phyloP scores from a whole-genome alignment of 2,113 vertebrate species.

The Mesocricetus auratus region DNA sequence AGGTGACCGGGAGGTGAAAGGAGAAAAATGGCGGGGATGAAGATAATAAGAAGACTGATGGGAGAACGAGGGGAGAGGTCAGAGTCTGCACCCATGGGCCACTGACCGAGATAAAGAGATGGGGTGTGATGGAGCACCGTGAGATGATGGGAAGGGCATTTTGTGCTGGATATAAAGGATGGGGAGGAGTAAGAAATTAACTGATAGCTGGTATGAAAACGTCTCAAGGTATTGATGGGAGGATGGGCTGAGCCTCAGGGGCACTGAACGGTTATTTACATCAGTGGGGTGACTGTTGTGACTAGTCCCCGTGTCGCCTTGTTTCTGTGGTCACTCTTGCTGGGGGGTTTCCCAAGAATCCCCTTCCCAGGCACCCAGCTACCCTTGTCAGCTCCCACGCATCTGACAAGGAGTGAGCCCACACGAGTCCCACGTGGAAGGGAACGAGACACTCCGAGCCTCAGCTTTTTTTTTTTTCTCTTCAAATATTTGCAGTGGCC shows the following conservation, averaged over 20 bases:
- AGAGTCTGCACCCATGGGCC: not conserved
- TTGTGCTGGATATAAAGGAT: not conserved
- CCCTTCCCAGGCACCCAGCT: not conserved
- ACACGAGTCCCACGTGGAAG: not conserved
- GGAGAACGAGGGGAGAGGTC: constrained; percentile 62
- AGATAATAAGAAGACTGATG: constrained; percentile 68
- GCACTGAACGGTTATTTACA: not conserved
- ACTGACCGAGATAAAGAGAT: not conserved
- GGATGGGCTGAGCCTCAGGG: not conserved
- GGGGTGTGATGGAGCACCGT: not conserved
- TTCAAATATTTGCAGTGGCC: constrained; percentile 75
- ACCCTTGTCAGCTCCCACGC: not conserved
- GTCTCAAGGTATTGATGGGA: not conserved
- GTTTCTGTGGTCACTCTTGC: not conserved
- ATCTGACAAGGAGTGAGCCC: not conserved
- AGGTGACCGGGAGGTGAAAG: constrained; percentile 78
- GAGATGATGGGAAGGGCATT: constrained; percentile 17
- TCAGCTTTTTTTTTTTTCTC: constrained; percentile 68
- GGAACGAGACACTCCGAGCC: constrained; percentile 27
- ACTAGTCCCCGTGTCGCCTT: fast-evolving
- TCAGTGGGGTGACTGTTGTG: not conserved
- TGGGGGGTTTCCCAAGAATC: not conserved
- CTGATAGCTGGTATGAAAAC: not conserved
- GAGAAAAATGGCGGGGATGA: constrained; percentile 53
- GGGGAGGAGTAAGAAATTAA: not conserved